Percentiles rank a stretch among this genome's conserved stretches.
Conservation (phyloP, 2,888 invertebrate genomes). For the Ophonus ardosiacus region DNA sequence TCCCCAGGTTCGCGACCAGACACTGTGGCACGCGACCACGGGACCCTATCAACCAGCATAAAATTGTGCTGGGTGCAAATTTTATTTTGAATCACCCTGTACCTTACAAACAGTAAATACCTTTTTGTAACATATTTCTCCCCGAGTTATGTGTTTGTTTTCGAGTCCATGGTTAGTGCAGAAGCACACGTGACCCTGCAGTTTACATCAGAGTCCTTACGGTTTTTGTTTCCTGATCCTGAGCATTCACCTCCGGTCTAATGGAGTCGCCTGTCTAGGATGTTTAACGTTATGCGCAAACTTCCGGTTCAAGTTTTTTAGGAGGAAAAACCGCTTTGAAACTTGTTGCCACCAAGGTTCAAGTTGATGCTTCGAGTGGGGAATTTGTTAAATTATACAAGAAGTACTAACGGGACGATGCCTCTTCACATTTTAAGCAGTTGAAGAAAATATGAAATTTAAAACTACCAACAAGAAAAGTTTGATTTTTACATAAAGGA, state of each 20-base stretch:
- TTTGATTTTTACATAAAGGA: no score
- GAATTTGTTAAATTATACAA: background rate
- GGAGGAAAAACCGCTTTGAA: slow-evolving; percentile 10
- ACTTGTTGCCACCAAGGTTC: slow-evolving; percentile 26
- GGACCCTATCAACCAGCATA: no score
- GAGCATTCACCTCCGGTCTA: slow-evolving; percentile 22
- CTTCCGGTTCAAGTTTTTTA: slow-evolving; percentile 25
- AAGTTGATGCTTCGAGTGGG: background rate
- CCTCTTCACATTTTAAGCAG: background rate
- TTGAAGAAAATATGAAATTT: background rate
- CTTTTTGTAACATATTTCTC: background rate
- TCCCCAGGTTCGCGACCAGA: no score
- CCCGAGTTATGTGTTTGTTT: background rate
- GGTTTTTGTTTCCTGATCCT: background rate
- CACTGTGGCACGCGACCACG: no score
- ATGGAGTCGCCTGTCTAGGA: slow-evolving; percentile 45
- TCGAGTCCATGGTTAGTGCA: background rate
- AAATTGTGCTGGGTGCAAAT: background rate
- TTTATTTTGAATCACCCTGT: no score
- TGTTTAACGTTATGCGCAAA: slow-evolving; percentile 44
- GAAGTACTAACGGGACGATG: background rate
- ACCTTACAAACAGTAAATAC: background rate
- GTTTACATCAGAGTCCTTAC: background rate
- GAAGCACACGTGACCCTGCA: background rate
- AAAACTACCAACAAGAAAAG: background rate